Evolutionary conservation across 2,113 vertebrate species (phyloP).

Genomic region (Tetrao urogallus): DNA sequence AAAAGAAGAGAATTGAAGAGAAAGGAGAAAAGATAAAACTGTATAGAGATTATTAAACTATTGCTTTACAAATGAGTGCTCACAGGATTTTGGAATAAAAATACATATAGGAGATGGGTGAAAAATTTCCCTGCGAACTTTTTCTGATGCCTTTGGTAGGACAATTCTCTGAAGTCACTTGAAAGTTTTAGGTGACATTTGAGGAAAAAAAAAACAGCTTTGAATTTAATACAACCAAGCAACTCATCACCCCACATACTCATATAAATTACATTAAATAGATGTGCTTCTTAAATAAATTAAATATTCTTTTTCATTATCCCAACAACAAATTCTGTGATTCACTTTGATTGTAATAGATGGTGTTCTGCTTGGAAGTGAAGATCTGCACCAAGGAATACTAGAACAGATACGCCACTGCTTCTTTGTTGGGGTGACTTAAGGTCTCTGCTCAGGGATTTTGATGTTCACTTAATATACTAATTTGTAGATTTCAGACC

Average conservation of each 20-base stretch:
- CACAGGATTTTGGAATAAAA: neutral
- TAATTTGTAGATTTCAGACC: slow-evolving; percentile 19
- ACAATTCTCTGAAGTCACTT: neutral
- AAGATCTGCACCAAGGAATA: neutral
- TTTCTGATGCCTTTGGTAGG: neutral
- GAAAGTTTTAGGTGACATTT: neutral
- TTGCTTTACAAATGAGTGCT: neutral
- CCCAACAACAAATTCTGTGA: neutral
- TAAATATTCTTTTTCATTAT: neutral
- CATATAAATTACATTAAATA: neutral
- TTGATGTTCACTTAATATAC: slow-evolving; percentile 25
- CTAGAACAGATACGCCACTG: slow-evolving; percentile 15
- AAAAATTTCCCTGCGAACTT: neutral
- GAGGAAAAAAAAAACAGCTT: neutral
- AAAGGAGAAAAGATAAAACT: neutral
- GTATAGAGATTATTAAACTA: neutral
- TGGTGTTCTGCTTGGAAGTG: neutral
- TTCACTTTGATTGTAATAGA: neutral
- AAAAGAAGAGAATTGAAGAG: neutral
- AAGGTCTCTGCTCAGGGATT: neutral
- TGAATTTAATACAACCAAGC: neutral
- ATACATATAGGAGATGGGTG: neutral
- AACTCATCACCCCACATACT: neutral
- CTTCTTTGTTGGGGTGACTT: slow-evolving; percentile 32
- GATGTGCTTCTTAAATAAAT: neutral